Percentiles rank a stretch among this genome's conserved stretches.
Evolutionary conservation across 2,888 invertebrate species (phyloP).

Genomic region (Drosophila prolongata): DNA sequence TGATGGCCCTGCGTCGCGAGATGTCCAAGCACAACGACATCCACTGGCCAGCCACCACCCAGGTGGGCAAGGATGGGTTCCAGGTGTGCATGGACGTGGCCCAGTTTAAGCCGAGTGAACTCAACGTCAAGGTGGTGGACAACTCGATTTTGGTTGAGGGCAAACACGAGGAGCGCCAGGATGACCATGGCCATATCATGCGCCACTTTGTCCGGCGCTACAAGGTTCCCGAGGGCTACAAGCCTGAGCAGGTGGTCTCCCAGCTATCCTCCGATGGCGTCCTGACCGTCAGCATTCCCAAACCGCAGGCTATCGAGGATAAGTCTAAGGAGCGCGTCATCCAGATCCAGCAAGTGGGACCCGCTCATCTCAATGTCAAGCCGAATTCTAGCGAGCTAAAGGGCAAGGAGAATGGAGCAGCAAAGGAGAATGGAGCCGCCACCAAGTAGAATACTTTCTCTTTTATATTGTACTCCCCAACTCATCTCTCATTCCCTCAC

Average conservation of each 20-base stretch:
- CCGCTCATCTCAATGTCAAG: slow-evolving; percentile 42
- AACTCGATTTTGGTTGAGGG: slow-evolving; percentile 90
- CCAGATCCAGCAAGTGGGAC: slow-evolving; percentile 48
- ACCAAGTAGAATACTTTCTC: slow-evolving; percentile 22
- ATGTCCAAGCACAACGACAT: slow-evolving; percentile 40
- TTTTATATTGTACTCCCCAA: neutral
- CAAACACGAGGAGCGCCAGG: slow-evolving; percentile 90
- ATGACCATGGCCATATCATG: slow-evolving; percentile 89
- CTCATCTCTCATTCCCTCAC: slow-evolving; percentile 7
- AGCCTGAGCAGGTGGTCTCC: slow-evolving; percentile 89
- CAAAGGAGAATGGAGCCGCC: slow-evolving; percentile 25
- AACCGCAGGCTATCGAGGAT: slow-evolving; percentile 85
- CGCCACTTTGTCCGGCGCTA: slow-evolving; percentile 91
- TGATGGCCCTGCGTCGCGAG: slow-evolving; percentile 51
- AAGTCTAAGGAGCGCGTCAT: slow-evolving; percentile 38
- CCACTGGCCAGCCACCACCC: slow-evolving; percentile 40
- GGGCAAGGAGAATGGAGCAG: slow-evolving; percentile 22
- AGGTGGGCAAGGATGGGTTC: slow-evolving; percentile 87
- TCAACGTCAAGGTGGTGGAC: slow-evolving; percentile 90
- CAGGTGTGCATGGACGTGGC: slow-evolving; percentile 91
- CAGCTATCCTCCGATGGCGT: slow-evolving; percentile 91
- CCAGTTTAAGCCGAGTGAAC: slow-evolving; percentile 91
- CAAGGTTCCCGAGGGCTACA: slow-evolving; percentile 89
- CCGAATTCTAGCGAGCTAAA: slow-evolving; percentile 37
- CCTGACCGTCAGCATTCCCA: slow-evolving; percentile 88